Evolutionary conservation across 2,113 vertebrate species (phyloP).

Genomic region (Triplophysa siluroides): DNA sequence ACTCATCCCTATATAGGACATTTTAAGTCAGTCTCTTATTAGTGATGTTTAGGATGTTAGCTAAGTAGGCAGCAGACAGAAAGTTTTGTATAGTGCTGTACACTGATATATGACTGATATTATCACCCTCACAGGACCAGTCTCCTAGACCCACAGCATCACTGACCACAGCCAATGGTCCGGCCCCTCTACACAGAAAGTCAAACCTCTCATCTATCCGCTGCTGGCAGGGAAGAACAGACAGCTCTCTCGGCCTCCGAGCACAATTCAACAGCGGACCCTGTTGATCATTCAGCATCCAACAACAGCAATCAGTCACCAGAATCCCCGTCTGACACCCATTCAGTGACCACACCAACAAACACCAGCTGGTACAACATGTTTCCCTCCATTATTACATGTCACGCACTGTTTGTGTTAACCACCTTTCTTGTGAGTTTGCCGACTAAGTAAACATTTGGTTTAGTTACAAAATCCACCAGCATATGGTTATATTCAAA

Average conservation of each 20-base stretch:
- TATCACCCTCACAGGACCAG: neutral
- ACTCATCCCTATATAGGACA: too few species aligned
- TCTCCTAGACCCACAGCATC: slow-evolving; percentile 7
- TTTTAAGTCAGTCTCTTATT: too few species aligned
- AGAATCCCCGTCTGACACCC: slow-evolving; percentile 29
- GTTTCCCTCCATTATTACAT: slow-evolving; percentile 32
- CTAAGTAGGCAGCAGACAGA: too few species aligned
- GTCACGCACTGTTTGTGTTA: slow-evolving; percentile 43
- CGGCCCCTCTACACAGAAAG: slow-evolving; percentile 54
- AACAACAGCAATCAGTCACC: slow-evolving; percentile 56
- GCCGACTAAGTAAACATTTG: neutral
- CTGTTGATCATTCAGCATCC: slow-evolving; percentile 46
- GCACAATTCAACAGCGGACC: slow-evolving; percentile 58
- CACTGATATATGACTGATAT: neutral
- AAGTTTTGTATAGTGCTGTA: too few species aligned
- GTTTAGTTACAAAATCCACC: neutral
- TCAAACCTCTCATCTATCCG: slow-evolving; percentile 54
- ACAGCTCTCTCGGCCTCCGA: neutral
- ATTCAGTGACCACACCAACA: slow-evolving; percentile 33
- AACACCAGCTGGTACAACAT: slow-evolving; percentile 66
- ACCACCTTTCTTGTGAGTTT: neutral
- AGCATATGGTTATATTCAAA: neutral
- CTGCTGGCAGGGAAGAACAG: slow-evolving; percentile 51
- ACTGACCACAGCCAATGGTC: slow-evolving; percentile 53
- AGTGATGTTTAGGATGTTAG: too few species aligned